Percentiles rank a stretch among this genome's conserved stretches.
phyloP scores from a whole-genome alignment of 2,888 invertebrate genomes.

The Drosophila nr. medialis region DNA sequence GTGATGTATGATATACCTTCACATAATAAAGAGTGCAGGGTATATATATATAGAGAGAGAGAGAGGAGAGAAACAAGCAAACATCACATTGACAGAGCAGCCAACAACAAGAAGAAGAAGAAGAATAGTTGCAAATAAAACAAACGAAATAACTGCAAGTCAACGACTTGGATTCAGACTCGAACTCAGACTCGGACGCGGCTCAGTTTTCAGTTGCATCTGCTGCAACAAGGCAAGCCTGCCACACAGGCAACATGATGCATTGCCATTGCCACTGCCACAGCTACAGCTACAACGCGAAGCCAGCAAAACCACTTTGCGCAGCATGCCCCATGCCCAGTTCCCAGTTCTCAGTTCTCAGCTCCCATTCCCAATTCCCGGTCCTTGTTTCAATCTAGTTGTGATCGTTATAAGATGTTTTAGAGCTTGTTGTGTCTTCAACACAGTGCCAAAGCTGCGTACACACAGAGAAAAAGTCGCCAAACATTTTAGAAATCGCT shows the following conservation, averaged over 20 bases:
- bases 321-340: constrained; percentile 4
- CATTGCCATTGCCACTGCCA: neutral
- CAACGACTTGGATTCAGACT: neutral
- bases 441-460: neutral
- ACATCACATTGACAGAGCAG: neutral
- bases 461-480: neutral
- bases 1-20: no score
- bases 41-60: neutral
- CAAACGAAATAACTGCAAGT: neutral
- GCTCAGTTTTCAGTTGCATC: constrained; percentile 1
- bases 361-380: constrained; percentile 4
- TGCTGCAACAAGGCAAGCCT: neutral
- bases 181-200: neutral
- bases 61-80: neutral
- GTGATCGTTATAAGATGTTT: constrained; percentile 30
- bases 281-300: neutral
- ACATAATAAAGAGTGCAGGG: neutral
- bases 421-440: neutral
- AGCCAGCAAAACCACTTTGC: constrained; percentile 35
- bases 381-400: constrained; percentile 52
- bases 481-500: neutral
- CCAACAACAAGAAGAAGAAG: neutral
- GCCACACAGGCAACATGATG: constrained; percentile 1
- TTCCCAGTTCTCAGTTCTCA: constrained; percentile 6
- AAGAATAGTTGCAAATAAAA: neutral